Evolutionary conservation across 2,113 vertebrate species (phyloP), one percentile per base, ranked within the genome.

Genomic region (Sminthopsis crassicaudata): DNA sequence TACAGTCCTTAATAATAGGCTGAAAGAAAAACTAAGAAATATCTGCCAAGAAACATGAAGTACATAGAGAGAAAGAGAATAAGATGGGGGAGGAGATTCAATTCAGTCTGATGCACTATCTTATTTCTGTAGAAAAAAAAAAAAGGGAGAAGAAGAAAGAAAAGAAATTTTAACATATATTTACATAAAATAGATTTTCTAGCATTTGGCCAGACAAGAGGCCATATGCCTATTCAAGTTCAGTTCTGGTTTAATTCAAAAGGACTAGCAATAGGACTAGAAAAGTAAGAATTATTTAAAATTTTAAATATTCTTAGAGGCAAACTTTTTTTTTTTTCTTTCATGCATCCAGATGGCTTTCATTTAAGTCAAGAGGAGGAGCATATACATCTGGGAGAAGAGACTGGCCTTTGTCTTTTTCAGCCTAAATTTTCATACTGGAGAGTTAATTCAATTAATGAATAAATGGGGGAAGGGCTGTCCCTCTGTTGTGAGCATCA

Each of bases 151-250:
- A 51, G 50, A 51, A 51, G 50, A 51, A 51, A 89, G 23, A 60
- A 42, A 57, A 91, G 50, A 42, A 0, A 53, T n/a, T 92, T 94
- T 8, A 52, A 22, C 2, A 26, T 84, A 91, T 84, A 94, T 89
- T 96, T 16, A 89, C 67, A 84, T 84, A 84, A 84, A 84, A 84
- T 84, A 84, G 67, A 84, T 84, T 84, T 76, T 92, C 52, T 57
- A 94, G 23, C 46, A 94, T 94, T 89, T 91, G 36, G 91, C 50
- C 67, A 54, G 53, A 91, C 89, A 96, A 60, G 50, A 92, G n/a
- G 53, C 14, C 46, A 89, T 52, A 89, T 84, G 36, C 24, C 27
- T 84, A 36, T 91, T 16, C 9, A 11, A 52, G 23, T 92, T 91
- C 48, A 50, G n/a, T 55, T 90, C 48, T 53, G 23, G 48, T 27